A percentile compares a stretch with the other conserved stretches of the same genome.
These are phyloP conservation scores for Didymodactylos carnosus DNA, from an alignment of 2,888 invertebrate species.

Conservation along the genomic window DNA sequence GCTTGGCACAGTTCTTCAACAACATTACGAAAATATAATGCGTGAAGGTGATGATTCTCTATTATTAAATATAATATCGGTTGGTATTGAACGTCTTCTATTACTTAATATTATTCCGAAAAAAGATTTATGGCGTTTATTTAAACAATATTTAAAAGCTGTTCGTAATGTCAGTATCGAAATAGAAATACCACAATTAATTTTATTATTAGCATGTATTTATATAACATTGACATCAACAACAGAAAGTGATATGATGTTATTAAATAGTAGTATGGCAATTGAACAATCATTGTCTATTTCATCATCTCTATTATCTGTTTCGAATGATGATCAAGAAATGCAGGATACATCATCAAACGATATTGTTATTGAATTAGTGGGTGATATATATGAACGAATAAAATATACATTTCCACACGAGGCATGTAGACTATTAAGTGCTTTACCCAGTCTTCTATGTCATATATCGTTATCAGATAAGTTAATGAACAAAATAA, in stretches of 20 bases:
- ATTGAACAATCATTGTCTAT: background rate
- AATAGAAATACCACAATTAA: background rate
- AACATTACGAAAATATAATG: no score
- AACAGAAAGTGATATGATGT: background rate
- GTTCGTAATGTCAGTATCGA: background rate
- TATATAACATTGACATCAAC: background rate
- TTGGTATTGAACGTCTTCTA: background rate
- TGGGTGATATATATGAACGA: background rate
- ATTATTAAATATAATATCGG: background rate
- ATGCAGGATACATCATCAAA: no score
- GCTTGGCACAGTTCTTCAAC: no score
- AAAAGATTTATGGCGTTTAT: background rate
- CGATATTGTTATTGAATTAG: background rate
- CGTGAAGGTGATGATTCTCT: no score
- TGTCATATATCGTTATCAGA: constrained; percentile 37
- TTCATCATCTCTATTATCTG: background rate
- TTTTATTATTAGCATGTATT: background rate
- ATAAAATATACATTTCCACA: background rate
- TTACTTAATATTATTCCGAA: background rate
- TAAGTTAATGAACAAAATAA: constrained; percentile 64
- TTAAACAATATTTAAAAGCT: background rate
- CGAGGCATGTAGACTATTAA: background rate
- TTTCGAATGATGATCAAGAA: no score
- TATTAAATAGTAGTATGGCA: background rate
- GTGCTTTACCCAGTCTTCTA: background rate